Evolutionary conservation across 2,113 vertebrate species (phyloP).

Genomic region (Rhea pennata): DNA sequence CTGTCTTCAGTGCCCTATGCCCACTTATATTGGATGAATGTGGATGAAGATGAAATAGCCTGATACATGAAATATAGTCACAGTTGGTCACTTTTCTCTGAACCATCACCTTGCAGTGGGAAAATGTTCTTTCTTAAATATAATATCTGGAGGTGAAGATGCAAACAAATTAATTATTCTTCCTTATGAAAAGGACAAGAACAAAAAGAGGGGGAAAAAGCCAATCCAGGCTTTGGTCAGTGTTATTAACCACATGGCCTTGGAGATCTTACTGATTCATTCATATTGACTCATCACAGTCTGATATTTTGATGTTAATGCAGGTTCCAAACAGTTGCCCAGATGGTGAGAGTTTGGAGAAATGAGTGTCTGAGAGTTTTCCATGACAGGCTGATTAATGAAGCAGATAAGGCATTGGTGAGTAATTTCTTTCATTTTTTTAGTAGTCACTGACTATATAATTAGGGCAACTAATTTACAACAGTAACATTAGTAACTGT

Average conservation of each 20-base stretch:
- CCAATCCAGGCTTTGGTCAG: not conserved
- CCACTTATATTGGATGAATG: not conserved
- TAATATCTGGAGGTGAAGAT: not conserved
- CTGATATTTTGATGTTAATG: not conserved
- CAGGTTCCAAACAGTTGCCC: slow-evolving; percentile 86
- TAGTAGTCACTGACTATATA: slow-evolving; percentile 19
- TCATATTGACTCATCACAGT: not conserved
- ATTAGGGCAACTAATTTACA: not conserved
- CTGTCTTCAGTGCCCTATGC: not conserved
- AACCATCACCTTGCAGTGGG: not conserved
- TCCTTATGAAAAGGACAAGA: not conserved
- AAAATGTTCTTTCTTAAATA: not conserved
- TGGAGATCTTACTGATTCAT: not conserved
- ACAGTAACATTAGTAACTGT: not conserved
- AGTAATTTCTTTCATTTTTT: slow-evolving; percentile 43
- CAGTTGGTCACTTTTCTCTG: not conserved
- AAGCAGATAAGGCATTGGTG: slow-evolving; percentile 89
- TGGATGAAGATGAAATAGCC: not conserved
- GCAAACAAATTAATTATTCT: not conserved
- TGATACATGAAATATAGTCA: not conserved
- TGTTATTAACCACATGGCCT: not conserved
- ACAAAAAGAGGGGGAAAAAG: not conserved
- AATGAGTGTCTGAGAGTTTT: slow-evolving; percentile 96
- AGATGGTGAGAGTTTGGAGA: slow-evolving; percentile 96
- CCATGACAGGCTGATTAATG: slow-evolving; percentile 91